Base-by-base conservation (phyloP, 2,888 invertebrate genomes). In the Heliconius aoede region DNA sequence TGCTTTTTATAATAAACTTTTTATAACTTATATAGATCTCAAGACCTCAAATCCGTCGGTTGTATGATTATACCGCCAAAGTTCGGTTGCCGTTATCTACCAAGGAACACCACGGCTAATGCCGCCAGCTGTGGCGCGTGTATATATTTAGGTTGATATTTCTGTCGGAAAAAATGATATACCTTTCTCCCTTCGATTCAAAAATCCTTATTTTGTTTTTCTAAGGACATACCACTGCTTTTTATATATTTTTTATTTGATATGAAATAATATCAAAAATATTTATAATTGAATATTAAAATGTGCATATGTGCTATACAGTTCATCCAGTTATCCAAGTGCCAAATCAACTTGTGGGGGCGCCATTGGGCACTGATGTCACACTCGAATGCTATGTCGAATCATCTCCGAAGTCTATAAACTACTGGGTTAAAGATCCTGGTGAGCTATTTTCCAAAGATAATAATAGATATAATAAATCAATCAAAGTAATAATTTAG, bases 241-340 rank as follows among this genome's bases (percentile, higher is more conserved):
- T 1, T 58, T 4, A 13, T 13, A 26, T 13, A n/a, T 13, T 8
- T 58, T n/a, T 24, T 58, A 58, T 21, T 18, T 2, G 13, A 60
- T 60, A 15, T 26, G 15, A 26, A 60, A 60, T 1, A 1, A 13
- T 26, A 24, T 58, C 15, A 40, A 69, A 28, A 51, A n/a, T 30
- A 71, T 21, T 3, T 24, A 58, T 55, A 71, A n/a, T 51, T 15
- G 21, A 55, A 32, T n/a, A 30, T n/a, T 28, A 11, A 30, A 32
- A 26, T n/a, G 1, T 21, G 11, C 11, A 15, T 30, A 32, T 73
- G n/a, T 51, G 11, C 28, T 24, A 11, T 28, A 28, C 30, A 98
- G 98, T 98, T 95, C 97, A 97, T 89, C 98, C 98, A 26, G 97
- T 97, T 85, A 98, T 98, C 87, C 97, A 97, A 93, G 98, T 98